A percentile compares a stretch with the other conserved stretches of the same genome.
These are phyloP conservation scores for Gracilinanus agilis DNA, from an alignment of 2,113 vertebrate species.

Conservation along the genomic window DNA sequence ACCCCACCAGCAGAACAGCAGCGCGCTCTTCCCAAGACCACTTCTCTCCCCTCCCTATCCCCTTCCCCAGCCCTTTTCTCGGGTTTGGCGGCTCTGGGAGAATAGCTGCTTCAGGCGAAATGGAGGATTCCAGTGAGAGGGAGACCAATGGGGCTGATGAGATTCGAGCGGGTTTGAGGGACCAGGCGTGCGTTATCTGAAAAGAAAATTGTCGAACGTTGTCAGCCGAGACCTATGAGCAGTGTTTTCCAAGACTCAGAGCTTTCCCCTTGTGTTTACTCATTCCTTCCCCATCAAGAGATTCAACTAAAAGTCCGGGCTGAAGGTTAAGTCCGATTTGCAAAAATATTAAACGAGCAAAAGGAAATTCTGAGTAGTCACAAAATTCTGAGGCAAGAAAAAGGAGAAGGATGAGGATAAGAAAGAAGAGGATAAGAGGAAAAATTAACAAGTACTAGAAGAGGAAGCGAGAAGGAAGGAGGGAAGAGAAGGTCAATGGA, in stretches of 20 bases:
- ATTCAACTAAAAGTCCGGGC: background rate
- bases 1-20: accelerated
- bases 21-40: background rate
- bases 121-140: background rate
- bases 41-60: background rate
- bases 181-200: background rate
- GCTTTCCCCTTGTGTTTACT: background rate
- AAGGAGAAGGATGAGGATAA: no score
- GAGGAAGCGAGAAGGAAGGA: background rate
- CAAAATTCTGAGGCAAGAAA: conserved; percentile 12
- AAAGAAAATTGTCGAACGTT: background rate
- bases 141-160: background rate
- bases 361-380: background rate
- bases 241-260: background rate
- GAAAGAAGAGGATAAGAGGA: background rate
- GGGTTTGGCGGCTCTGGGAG: background rate
- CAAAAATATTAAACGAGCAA: background rate
- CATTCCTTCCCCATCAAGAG: background rate
- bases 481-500: background rate
- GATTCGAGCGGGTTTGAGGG: background rate
- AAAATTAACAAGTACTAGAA: accelerated
- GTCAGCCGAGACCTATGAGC: background rate
- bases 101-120: background rate
- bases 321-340: background rate
- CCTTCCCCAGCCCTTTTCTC: background rate